Evolutionary conservation across 2,113 vertebrate genomes (phyloP), one percentile per base, ranked within the genome.

Genomic region (Silurus asotus): DNA sequence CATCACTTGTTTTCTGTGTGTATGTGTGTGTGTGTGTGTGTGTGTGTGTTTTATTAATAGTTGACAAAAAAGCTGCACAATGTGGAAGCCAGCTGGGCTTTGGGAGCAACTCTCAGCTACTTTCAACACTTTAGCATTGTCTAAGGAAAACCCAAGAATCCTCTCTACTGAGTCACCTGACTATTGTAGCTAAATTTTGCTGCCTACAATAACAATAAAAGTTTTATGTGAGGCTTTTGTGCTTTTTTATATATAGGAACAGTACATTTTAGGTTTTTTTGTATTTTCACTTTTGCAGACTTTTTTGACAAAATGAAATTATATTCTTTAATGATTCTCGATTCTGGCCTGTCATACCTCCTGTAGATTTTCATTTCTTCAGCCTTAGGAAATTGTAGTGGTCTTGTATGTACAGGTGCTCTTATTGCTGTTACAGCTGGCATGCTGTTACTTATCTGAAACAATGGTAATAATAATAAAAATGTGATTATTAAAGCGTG

Each of bases 1-100:
- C 75, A 55, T 55, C 11, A 55, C 53, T 76, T 37, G 25, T 72
- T 17, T 25, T 56, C 25, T 69, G n/a, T n/a, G n/a, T n/a, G n/a
- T n/a, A n/a, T 19, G 37, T 37, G 37, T 37, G 37, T 37, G 37
- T 37, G 37, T 37, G 37, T 37, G 37, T 37, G 37, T 37, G 37
- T 37, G 37, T 37, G 37, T 37, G 37, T 37, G 37, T 78, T 58
- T 74, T 53, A 91, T 89, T 90, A 69, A 65, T 76, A 99, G 98
- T 90, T 99, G 90, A 96, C 95, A 87, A 99, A 98, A 94, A 99
- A 98, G 93, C 96, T 99, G 90, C 96, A 97, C 88, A 95, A 97
- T 37, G 95, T 97, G 88, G 98, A 99, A 93, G 96, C 97, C 2
- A 97, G 98, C 92, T 99, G 98, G 98, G 96, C 98, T 91, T 92